Evolutionary conservation across 2,888 invertebrate species (phyloP).

Genomic region (Clanis bilineata): DNA sequence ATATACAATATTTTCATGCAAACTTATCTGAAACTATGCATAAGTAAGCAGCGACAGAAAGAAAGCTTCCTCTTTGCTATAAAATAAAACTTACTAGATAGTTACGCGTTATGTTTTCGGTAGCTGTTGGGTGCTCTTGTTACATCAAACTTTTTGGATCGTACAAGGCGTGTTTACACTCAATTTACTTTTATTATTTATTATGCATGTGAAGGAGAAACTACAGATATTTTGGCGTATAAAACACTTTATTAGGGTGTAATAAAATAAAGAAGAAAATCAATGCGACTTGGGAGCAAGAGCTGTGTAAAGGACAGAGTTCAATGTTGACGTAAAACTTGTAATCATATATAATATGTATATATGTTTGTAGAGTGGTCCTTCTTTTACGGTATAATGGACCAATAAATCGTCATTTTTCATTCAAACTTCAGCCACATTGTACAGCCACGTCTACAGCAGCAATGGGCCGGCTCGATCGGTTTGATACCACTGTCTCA

Average conservation of each 20-base stretch:
- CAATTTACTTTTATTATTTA: slow-evolving; percentile 13
- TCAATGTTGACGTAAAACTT: not conserved
- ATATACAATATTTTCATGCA: slow-evolving; percentile 70
- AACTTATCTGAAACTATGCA: slow-evolving; percentile 79
- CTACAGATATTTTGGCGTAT: slow-evolving; percentile 1
- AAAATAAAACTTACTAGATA: slow-evolving; percentile 45
- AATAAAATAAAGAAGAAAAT: slow-evolving; percentile 8
- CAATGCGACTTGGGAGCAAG: not conserved
- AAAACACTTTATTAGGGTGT: slow-evolving; percentile 11
- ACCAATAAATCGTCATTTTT: not conserved
- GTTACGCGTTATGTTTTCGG: slow-evolving; percentile 28
- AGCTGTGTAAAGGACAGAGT: not conserved
- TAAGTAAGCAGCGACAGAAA: slow-evolving; percentile 67
- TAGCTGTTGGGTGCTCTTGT: slow-evolving; percentile 23
- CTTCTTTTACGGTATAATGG: too few species aligned
- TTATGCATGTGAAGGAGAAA: slow-evolving; percentile 1
- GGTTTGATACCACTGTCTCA: too few species aligned
- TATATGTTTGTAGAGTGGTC: not conserved
- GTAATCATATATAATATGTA: not conserved
- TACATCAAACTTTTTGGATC: slow-evolving; percentile 10
- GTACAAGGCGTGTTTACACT: slow-evolving; percentile 9
- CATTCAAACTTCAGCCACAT: too few species aligned
- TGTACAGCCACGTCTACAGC: too few species aligned
- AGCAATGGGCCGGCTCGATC: too few species aligned
- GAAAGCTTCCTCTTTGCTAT: slow-evolving; percentile 46